Conservation (phyloP, 1,140 invertebrate genomes). For the Trypoxylus dichotomus region DNA sequence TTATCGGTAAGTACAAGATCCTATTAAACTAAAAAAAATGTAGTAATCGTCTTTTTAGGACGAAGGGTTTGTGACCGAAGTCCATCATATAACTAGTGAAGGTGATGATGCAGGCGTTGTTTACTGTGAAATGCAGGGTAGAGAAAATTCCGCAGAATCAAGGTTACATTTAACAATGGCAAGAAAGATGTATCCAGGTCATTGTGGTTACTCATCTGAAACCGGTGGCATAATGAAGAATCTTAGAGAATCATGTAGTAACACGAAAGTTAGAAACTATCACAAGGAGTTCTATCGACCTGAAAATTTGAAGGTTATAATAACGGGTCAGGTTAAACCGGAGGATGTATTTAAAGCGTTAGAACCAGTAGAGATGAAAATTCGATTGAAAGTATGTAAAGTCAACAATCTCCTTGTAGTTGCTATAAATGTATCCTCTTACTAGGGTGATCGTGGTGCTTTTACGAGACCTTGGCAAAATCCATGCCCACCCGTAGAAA, state of each 20-base stretch:
- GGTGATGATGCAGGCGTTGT: constrained; percentile 90
- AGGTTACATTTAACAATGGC: constrained; percentile 64
- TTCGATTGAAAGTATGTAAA: constrained; percentile 68
- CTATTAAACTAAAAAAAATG: not conserved
- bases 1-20: constrained; percentile 64
- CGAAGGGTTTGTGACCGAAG: constrained; percentile 82
- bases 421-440: constrained; percentile 36
- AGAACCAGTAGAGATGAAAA: constrained; percentile 75
- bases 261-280: constrained; percentile 77
- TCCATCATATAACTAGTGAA: constrained; percentile 86
- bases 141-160: constrained; percentile 79
- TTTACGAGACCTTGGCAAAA: constrained; percentile 78
- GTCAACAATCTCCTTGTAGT: not conserved
- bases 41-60: constrained; percentile 57
- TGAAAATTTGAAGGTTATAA: constrained; percentile 85
- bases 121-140: constrained; percentile 91
- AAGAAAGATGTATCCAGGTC: constrained; percentile 73
- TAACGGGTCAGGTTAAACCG: constrained; percentile 79
- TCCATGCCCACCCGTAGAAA: constrained; percentile 62
- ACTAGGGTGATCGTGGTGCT: constrained; percentile 58
- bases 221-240: constrained; percentile 85
- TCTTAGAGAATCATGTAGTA: constrained; percentile 76
- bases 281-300: constrained; percentile 87
- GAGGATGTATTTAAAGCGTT: constrained; percentile 76
- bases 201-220: constrained; percentile 82